Evolutionary conservation across 2,113 vertebrate species (phyloP), one percentile per base, ranked within the genome.

Genomic region (Oreochromis spilurus): DNA sequence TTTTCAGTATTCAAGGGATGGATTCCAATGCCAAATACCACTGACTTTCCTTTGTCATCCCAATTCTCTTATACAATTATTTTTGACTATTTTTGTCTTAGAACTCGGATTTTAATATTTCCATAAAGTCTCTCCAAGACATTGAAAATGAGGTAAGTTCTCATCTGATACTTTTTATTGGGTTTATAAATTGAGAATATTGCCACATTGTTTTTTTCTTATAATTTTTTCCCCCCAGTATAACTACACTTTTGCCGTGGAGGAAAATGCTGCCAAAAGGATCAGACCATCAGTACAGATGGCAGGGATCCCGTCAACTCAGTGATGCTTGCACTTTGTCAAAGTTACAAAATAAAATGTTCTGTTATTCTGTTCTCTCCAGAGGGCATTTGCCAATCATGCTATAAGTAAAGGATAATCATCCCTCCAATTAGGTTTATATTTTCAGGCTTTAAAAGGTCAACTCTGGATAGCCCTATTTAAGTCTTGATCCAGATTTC

Each of bases 71-170:
- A 12, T 31, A 29, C 24, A 34, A 62, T n/a, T 24, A 50, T 11
- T 5, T 72, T 26, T 52, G 82, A 9, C 24, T 50, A 4, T 43
- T 29, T 79, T 16, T 85, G 48, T 84, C 26, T 84, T 12, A 93
- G 94, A 48, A 31, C 62, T 79, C 83, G 29, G 89, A 92, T n/a
- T 65, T 95, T 6, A 95, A 96, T 79, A 95, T 98, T 24, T 95
- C 91, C 0, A 97, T 98, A n/a, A 98, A 98, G 84, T 97, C 97
- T 0, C 83, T 97, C 2, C 96, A 97, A 0, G 97, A 98, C 53
- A 98, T 98, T 29, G 97, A 98, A 85, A 96, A 96, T 5, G 97
- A 98, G 96, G 98, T 98, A 87, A 38, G 92, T 4, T 67, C 31
- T 2, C 16, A 12, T 77, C 12, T 62, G 17, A 50, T 40, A 4